Evolutionary conservation across 2,888 invertebrate genomes (phyloP), one percentile per base, ranked within the genome.

Genomic region (Latrodectus hesperus): DNA sequence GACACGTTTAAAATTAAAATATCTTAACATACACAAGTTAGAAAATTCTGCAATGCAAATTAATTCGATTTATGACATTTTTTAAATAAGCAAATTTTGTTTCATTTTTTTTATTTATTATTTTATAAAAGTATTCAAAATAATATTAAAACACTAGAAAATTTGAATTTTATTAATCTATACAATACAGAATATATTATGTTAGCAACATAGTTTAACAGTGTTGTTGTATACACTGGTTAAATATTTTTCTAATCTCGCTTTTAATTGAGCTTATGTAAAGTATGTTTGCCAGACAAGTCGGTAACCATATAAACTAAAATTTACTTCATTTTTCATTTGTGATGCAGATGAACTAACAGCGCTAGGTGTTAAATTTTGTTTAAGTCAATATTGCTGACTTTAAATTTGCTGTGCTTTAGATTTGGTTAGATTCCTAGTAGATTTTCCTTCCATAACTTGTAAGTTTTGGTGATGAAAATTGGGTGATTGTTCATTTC

Each of bases 271-370:
- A 84, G 92, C 92, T 55, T 91, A 91, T 17, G 92, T 91, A 22
- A 92, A 92, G 76, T 91, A 92, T 16, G 91, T 91, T 85, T 91
- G 92, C 71, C 92, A 91, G 87, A 91, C 91, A 65, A 92, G 91
- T 89, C 92, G 92, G 89, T 92, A 92, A 22, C 92, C 92, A 90
- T 92, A 92, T 26, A 92, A 90, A 90, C 91, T 92, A 88, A 92
- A 92, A 88, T 91, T 91, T 22, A 91, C 90, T 80, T 91, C 91
- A 88, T 84, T 88, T 85, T 90, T 91, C 83, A 84, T 84, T 55
- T 83, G 88, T 64, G 79, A 70, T 14, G 76, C 74, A 26, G 89
- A 79, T 70, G 89, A 74, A 75, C 80, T 74, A 64, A 76, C 60
- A 51, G 89, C 83, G 81, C 87, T 85, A 70, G 86, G 84, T 64